Evolutionary conservation across 1,140 invertebrate species (phyloP).

Genomic region (Euschistus heros): DNA sequence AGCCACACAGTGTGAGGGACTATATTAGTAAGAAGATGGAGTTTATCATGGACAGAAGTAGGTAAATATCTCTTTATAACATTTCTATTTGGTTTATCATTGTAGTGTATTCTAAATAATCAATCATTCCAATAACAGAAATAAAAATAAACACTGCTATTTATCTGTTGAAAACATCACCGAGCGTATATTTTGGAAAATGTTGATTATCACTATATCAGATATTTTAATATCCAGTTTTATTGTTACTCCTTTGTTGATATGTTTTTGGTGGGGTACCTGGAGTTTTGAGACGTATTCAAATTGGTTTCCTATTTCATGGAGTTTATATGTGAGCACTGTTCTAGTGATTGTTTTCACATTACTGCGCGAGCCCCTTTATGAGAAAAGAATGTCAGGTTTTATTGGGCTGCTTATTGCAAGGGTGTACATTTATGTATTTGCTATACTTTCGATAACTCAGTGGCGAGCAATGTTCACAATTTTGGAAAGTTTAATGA

Average conservation of each 20-base stretch:
- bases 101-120: too few relatives aligned
- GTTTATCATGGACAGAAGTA: too few relatives aligned
- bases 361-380: slow-evolving; percentile 22
- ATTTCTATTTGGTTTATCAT: too few relatives aligned
- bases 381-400: slow-evolving; percentile 12
- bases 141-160: too few relatives aligned
- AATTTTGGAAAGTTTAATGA: slow-evolving; percentile 33
- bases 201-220: slow-evolving; percentile 35
- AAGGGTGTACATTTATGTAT: slow-evolving; percentile 44
- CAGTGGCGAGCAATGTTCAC: slow-evolving; percentile 48
- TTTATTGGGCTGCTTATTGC: slow-evolving; percentile 20
- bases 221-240: slow-evolving; percentile 61
- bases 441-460: slow-evolving; percentile 43
- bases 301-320: slow-evolving; percentile 33
- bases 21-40: too few relatives aligned
- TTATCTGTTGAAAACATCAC: too few relatives aligned
- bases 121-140: too few relatives aligned
- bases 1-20: too few relatives aligned
- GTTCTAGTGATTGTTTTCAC: slow-evolving; percentile 25
- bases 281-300: slow-evolving; percentile 66
- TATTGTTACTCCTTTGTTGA: slow-evolving; percentile 62
- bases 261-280: slow-evolving; percentile 73
- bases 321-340: slow-evolving; percentile 15
- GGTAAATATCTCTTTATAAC: too few relatives aligned
- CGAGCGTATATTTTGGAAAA: too few relatives aligned